A percentile compares a stretch with the other conserved stretches of the same genome.
phyloP scores from a whole-genome alignment of 2,797 vertebrate genomes.

The Ptychobarbus kaznakovi region DNA sequence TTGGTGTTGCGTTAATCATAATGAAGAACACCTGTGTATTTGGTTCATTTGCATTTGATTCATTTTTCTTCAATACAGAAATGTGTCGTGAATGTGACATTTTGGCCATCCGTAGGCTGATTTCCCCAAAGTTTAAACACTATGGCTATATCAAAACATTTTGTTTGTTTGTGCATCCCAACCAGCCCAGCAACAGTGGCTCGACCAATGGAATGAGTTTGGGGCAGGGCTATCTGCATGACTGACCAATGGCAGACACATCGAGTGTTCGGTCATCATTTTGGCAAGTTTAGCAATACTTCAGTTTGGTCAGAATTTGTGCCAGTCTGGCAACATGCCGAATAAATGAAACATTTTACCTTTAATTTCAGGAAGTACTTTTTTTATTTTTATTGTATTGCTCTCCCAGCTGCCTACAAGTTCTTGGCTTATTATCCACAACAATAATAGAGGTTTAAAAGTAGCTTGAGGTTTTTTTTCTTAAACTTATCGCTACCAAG shows the following conservation, averaged over 20 bases:
- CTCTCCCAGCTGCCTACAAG: background rate
- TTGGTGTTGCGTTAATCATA: slow-evolving; percentile 4
- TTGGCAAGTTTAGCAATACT: background rate
- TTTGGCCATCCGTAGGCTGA: background rate
- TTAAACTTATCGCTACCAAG: background rate
- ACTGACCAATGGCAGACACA: slow-evolving; percentile 5
- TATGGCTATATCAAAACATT: slow-evolving; percentile 8
- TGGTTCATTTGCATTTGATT: background rate
- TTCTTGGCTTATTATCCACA: background rate
- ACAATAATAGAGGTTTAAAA: background rate
- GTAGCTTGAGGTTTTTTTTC: background rate
- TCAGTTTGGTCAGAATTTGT: background rate
- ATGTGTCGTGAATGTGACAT: background rate
- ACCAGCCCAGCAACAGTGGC: slow-evolving; percentile 29
- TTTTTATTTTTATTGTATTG: background rate
- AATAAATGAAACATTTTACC: background rate
- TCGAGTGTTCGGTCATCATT: background rate
- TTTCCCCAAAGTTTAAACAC: slow-evolving; percentile 4
- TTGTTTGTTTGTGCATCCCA: background rate
- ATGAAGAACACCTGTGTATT: background rate
- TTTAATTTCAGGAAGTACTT: background rate
- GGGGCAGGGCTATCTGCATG: background rate
- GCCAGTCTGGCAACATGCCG: background rate
- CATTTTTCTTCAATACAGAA: background rate
- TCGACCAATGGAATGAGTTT: slow-evolving; percentile 4